These are phyloP conservation scores for Aeoliscus strigatus DNA, from an alignment of 2,797 vertebrate species.

Conservation along the genomic window DNA sequence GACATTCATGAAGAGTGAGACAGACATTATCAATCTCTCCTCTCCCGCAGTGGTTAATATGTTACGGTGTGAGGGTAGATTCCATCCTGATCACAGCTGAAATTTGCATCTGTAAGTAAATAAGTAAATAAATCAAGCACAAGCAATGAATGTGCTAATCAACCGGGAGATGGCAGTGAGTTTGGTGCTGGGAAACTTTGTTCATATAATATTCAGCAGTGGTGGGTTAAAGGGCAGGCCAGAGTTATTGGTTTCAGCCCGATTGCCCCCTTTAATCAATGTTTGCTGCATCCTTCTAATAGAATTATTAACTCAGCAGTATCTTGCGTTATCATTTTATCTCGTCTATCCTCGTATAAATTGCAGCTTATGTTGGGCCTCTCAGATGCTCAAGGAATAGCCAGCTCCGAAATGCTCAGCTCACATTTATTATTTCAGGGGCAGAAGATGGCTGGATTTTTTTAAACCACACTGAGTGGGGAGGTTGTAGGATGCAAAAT, in stretches of 20 bases:
- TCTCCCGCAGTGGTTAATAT: slow-evolving; percentile 70
- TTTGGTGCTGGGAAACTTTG: slow-evolving; percentile 79
- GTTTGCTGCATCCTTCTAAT: slow-evolving; percentile 83
- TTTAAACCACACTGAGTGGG: slow-evolving; percentile 68
- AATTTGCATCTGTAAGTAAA: slow-evolving; percentile 85
- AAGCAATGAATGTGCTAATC: slow-evolving; percentile 78
- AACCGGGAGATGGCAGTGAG: slow-evolving; percentile 70
- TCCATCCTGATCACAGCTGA: slow-evolving; percentile 73
- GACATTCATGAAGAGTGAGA: slow-evolving; percentile 77
- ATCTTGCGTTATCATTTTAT: slow-evolving; percentile 78
- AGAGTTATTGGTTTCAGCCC: slow-evolving; percentile 83
- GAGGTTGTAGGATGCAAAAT: slow-evolving; percentile 73
- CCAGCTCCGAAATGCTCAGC: slow-evolving; percentile 70
- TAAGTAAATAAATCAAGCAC: slow-evolving; percentile 84
- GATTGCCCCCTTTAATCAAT: slow-evolving; percentile 84
- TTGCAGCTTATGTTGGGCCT: slow-evolving; percentile 71
- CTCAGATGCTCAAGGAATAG: slow-evolving; percentile 71
- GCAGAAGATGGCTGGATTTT: slow-evolving; percentile 67
- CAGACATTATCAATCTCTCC: slow-evolving; percentile 78
- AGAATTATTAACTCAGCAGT: slow-evolving; percentile 85
- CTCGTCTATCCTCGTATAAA: slow-evolving; percentile 72
- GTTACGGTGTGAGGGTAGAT: slow-evolving; percentile 62
- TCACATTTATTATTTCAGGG: slow-evolving; percentile 77
- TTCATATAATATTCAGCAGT: slow-evolving; percentile 84
- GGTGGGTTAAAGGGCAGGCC: slow-evolving; percentile 79